Evolutionary conservation across 2,113 vertebrate species (phyloP), one percentile per base, ranked within the genome.

Genomic region (Tragulus kanchil): DNA sequence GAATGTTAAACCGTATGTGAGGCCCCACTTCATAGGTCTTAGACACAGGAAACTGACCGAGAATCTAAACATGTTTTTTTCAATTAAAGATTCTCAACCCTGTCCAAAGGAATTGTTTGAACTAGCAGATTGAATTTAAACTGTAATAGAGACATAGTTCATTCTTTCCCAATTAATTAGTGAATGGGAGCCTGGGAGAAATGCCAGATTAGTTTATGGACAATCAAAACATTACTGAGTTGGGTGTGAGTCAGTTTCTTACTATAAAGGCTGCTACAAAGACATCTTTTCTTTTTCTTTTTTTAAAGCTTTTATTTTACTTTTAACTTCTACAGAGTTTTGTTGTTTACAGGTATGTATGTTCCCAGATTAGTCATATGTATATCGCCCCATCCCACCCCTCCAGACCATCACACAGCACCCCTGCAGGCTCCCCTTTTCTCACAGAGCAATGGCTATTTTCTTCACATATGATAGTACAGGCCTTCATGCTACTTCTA

Each of bases 111-210:
- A 45, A 45, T 92, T 78, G n/a, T 59, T 91, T 78, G 52, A 91
- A 83, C 82, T 4, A 86, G 90, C 64, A 94, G 25, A 77, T 52
- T 86, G 69, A 73, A 81, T 88, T 84, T 92, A 67, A 96, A 84
- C 16, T 69, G 14, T 19, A 48, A 62, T 36, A 21, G 9, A 71
- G 26, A 79, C 81, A 23, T 21, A 73, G 62, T 93, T 96, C 85
- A 90, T 85, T 81, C 48, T 93, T 90, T 71, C 9, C 28, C 48
- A 45, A 36, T 79, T 90, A 90, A 85, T 36, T 12, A 89, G 58
- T 21, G 48, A 90, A 56, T 79, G 52, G 16, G 69, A 77, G 36
- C 28, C 64, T 64, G 48, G 59, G 78, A 93, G 67, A 84, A 82
- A 88, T 77, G 52, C 59, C 90, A 89, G 90, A 42, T 89, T 77